Percentiles rank a stretch among this genome's conserved stretches.
phyloP scores from a whole-genome alignment of 2,113 vertebrate genomes.

The Pagrus major region DNA sequence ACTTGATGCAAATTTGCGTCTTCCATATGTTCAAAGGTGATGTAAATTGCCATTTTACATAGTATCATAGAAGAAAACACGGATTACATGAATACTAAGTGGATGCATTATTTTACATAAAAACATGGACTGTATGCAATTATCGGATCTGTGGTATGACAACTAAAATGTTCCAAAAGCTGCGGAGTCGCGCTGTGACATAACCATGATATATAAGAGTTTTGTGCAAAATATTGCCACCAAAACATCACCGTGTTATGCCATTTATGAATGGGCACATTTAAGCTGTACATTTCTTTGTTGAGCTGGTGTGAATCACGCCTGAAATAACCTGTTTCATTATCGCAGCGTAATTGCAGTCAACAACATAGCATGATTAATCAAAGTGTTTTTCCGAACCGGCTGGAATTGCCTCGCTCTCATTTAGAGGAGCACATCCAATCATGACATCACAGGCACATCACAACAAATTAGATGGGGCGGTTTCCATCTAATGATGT shows the following conservation, averaged over 20 bases:
- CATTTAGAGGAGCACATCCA: slow-evolving; percentile 63
- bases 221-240: not conserved
- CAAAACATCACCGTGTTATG: not conserved
- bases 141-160: not conserved
- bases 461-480: slow-evolving; percentile 73
- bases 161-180: not conserved
- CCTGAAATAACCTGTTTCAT: slow-evolving; percentile 59
- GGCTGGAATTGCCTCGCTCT: slow-evolving; percentile 53
- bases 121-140: not conserved
- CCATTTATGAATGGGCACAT: not conserved
- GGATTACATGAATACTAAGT: slow-evolving; percentile 2
- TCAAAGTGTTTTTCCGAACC: slow-evolving; percentile 61
- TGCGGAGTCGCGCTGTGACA: not conserved
- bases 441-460: slow-evolving; percentile 77
- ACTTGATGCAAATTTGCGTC: slow-evolving; percentile 9
- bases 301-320: slow-evolving; percentile 22
- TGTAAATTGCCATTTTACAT: slow-evolving; percentile 19
- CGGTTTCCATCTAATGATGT: slow-evolving; percentile 76
- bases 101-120: not conserved
- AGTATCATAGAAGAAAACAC: not conserved
- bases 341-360: slow-evolving; percentile 57
- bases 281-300: not conserved
- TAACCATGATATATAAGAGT: not conserved
- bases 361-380: slow-evolving; percentile 63
- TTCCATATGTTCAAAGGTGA: slow-evolving; percentile 17